Evolutionary conservation across 2,888 invertebrate genomes (phyloP).

Genomic region (Gastracanthus pulcherrimus): DNA sequence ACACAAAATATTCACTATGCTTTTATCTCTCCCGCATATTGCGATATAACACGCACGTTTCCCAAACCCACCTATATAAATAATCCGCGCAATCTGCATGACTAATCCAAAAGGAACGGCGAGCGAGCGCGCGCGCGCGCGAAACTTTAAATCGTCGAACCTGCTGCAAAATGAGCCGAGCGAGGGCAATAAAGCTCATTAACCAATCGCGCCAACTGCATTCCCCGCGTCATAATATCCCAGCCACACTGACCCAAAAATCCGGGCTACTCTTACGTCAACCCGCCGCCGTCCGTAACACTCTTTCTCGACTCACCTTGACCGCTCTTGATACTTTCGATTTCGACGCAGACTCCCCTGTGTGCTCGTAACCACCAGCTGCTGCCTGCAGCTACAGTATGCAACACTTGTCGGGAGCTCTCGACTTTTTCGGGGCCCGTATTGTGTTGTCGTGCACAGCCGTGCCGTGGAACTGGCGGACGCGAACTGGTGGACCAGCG

Average conservation of each 20-base stretch:
- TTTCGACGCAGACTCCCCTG: not conserved
- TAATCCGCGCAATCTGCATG: not conserved
- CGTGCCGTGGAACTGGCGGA: conserved; percentile 47
- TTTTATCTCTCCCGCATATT: not conserved
- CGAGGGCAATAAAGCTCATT: too few relatives aligned
- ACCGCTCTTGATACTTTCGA: conserved; percentile 33
- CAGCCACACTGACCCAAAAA: conserved; percentile 28
- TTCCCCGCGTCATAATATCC: not conserved
- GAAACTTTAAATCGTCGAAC: not conserved
- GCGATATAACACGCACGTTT: not conserved
- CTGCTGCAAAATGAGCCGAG: too few relatives aligned
- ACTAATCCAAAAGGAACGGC: not conserved
- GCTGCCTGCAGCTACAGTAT: not conserved
- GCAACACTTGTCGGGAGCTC: not conserved
- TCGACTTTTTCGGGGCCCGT: too few relatives aligned
- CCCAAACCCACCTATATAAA: not conserved
- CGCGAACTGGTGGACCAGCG: conserved; percentile 59
- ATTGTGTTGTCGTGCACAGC: not conserved
- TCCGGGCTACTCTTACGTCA: not conserved
- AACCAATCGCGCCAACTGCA: too few relatives aligned
- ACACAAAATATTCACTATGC: too few relatives aligned
- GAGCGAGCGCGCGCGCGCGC: not conserved
- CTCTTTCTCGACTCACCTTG: conserved; percentile 30
- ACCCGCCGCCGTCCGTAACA: not conserved
- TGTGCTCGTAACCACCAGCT: too few relatives aligned